Conservation (phyloP, 2,888 invertebrate genomes). For the Campoplex nolae region DNA sequence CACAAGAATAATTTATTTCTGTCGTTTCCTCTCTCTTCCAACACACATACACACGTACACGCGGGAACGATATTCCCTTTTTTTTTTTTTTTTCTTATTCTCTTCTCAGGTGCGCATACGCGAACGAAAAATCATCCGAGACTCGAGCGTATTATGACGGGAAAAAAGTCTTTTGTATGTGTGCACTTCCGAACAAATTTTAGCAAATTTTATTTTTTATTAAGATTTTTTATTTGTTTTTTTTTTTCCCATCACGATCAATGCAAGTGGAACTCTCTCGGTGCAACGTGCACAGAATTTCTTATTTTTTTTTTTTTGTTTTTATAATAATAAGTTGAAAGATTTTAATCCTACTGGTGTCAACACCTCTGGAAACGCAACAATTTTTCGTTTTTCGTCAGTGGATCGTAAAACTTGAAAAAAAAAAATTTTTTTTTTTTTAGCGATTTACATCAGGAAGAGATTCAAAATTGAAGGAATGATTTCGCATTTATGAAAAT, state of each 20-base stretch:
- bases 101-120: constrained; percentile 33
- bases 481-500: not conserved
- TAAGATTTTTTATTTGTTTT: not conserved
- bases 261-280: not conserved
- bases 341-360: not conserved
- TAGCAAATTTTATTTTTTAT: not conserved
- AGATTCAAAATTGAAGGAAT: not conserved
- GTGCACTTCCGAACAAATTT: not conserved
- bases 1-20: constrained; percentile 63
- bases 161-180: not conserved
- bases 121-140: constrained; percentile 31
- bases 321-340: not conserved
- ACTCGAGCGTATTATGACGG: not conserved
- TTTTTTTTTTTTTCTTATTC: not conserved
- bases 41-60: not conserved
- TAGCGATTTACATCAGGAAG: not conserved
- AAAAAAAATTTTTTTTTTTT: too few species aligned
- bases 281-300: not conserved
- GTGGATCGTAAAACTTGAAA: not conserved
- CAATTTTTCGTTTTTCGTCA: not conserved
- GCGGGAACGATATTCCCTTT: not conserved
- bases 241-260: not conserved
- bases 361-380: not conserved
- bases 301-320: not conserved
- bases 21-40: constrained; percentile 38